A percentile compares a stretch with the other conserved stretches of the same genome.
Evolutionary conservation across 2,888 invertebrate genomes (phyloP).

Genomic region (Heliconius aoede): DNA sequence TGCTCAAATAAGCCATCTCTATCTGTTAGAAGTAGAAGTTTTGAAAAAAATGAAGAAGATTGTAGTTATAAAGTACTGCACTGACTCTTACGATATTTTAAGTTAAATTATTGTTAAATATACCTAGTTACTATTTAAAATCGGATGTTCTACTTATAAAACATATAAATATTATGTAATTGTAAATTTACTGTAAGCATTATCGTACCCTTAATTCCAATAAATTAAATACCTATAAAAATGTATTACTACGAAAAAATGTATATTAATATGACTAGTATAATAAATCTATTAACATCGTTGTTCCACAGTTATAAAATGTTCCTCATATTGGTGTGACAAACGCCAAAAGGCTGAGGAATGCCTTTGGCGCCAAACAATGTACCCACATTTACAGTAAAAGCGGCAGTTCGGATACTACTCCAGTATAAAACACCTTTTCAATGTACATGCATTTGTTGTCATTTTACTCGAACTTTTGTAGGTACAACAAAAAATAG

Average conservation of each 20-base stretch:
- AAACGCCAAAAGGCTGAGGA: slow-evolving; percentile 42
- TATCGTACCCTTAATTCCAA: too few relatives aligned
- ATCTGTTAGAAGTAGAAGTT: too few relatives aligned
- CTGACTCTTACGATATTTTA: too few relatives aligned
- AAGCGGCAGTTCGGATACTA: slow-evolving; percentile 31
- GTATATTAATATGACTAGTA: not conserved
- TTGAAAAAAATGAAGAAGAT: too few relatives aligned
- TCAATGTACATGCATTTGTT: slow-evolving; percentile 2
- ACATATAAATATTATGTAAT: too few relatives aligned
- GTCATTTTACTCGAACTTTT: slow-evolving; percentile 7
- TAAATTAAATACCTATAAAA: too few relatives aligned
- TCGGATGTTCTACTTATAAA: not conserved
- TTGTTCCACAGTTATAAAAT: slow-evolving; percentile 33
- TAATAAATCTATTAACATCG: slow-evolving; percentile 6
- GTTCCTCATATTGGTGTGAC: slow-evolving; percentile 34
- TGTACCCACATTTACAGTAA: slow-evolving; percentile 31
- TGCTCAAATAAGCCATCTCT: too few relatives aligned
- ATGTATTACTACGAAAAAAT: not conserved
- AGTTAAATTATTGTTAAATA: too few relatives aligned
- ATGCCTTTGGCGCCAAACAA: slow-evolving; percentile 39
- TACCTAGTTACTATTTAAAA: too few relatives aligned
- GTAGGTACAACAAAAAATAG: not conserved
- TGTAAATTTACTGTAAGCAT: too few relatives aligned
- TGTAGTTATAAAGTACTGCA: too few relatives aligned
- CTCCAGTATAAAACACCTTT: slow-evolving; percentile 22